Percentiles rank a stretch among this genome's conserved stretches.
These are phyloP conservation scores for Priocnemis perturbator DNA, from an alignment of 2,888 invertebrate genomes.

Conservation along the genomic window DNA sequence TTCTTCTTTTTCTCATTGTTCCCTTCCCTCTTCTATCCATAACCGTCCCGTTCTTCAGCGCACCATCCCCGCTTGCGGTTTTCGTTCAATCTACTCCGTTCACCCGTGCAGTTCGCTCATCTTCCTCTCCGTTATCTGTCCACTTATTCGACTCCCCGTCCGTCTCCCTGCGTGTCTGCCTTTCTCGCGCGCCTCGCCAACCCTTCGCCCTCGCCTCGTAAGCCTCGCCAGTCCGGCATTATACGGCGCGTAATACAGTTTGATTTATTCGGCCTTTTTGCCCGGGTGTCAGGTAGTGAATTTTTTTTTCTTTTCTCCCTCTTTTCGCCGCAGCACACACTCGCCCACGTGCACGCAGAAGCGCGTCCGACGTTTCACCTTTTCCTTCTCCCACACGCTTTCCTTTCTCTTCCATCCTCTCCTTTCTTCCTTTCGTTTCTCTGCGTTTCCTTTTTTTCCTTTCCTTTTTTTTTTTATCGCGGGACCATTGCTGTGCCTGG, in stretches of 20 bases:
- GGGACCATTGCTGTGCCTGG: slow-evolving; percentile 58
- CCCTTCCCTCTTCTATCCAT: slow-evolving; percentile 13
- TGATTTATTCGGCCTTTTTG: slow-evolving; percentile 65
- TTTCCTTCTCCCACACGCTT: slow-evolving; percentile 17
- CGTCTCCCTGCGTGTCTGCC: not conserved
- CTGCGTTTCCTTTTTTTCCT: not conserved
- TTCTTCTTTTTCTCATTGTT: not conserved
- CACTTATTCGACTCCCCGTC: not conserved
- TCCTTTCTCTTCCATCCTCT: not conserved
- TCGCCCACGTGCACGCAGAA: too few relatives aligned
- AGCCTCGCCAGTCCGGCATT: slow-evolving; percentile 26
- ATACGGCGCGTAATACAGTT: slow-evolving; percentile 50
- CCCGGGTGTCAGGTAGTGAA: slow-evolving; percentile 50
- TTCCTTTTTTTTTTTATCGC: slow-evolving; percentile 54
- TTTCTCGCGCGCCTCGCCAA: not conserved
- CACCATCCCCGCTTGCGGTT: not conserved
- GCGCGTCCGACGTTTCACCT: not conserved
- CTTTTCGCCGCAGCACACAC: slow-evolving; percentile 25
- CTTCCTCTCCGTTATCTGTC: not conserved
- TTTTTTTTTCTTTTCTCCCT: too few relatives aligned
- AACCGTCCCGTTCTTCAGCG: not conserved
- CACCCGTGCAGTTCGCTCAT: not conserved
- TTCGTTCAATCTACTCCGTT: not conserved
- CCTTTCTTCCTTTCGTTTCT: not conserved
- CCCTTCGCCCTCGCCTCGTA: not conserved